phyloP scores from a whole-genome alignment of 2,888 invertebrate species.

The Strigamia transsilvanica region DNA sequence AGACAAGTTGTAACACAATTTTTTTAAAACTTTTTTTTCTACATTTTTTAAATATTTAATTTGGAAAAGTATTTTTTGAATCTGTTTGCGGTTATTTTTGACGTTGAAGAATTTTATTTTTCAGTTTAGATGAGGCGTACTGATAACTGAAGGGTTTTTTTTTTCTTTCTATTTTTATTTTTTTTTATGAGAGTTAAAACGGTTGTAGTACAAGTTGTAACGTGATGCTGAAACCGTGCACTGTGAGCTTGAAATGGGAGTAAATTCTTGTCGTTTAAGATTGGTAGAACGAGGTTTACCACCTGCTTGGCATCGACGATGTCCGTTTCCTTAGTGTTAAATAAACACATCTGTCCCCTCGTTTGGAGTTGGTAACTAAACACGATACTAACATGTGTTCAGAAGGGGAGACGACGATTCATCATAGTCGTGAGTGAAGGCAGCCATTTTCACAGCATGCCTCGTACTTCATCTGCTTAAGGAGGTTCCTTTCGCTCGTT shows the following conservation, averaged over 20 bases:
- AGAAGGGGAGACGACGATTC: slow-evolving; percentile 28
- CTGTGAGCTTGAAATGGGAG: not conserved
- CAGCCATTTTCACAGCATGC: slow-evolving; percentile 32
- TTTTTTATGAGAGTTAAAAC: slow-evolving; percentile 1
- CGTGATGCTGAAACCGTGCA: not conserved
- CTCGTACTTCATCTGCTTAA: slow-evolving; percentile 33
- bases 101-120: not conserved
- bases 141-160: not conserved
- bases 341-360: slow-evolving; percentile 37
- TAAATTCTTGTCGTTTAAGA: slow-evolving; percentile 12
- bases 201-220: not conserved
- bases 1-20: slow-evolving; percentile 2
- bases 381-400: slow-evolving; percentile 39
- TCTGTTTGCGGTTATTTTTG: not conserved
- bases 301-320: slow-evolving; percentile 35
- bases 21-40: not conserved
- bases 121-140: not conserved
- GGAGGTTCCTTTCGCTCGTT: not conserved
- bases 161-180: not conserved
- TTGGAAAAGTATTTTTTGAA: not conserved
- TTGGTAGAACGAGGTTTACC: slow-evolving; percentile 31
- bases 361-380: slow-evolving; percentile 39
- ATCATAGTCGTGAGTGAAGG: slow-evolving; percentile 14
- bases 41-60: too few species aligned
- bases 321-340: slow-evolving; percentile 25